A percentile compares a stretch with the other conserved stretches of the same genome.
These are phyloP conservation scores for Stegostoma tigrinum DNA, from an alignment of 2,113 vertebrate species.

Conservation along the genomic window DNA sequence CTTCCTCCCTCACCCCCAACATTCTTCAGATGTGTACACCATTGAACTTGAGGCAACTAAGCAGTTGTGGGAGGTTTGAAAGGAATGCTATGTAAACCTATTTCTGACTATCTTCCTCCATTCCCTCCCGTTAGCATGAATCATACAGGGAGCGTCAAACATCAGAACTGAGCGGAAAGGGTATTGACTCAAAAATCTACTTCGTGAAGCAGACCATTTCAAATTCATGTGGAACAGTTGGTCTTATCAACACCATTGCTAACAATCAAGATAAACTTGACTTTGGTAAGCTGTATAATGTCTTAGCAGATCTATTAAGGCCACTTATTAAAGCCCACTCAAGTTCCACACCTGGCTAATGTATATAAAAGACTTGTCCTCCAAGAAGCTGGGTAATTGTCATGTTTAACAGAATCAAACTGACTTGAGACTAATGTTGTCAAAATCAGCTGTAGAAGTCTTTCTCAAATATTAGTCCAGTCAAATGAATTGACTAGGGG, in stretches of 20 bases:
- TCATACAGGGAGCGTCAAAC: constrained; percentile 80
- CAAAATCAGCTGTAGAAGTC: too few relatives aligned
- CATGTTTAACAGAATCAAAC: too few relatives aligned
- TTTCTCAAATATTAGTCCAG: too few relatives aligned
- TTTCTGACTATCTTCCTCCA: neutral
- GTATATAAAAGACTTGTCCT: too few relatives aligned
- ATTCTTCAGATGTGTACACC: too few relatives aligned
- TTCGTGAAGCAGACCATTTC: constrained; percentile 84
- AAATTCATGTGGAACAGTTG: constrained; percentile 90
- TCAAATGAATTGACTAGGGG: too few relatives aligned
- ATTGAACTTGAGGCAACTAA: too few relatives aligned
- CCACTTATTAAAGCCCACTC: neutral
- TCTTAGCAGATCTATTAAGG: neutral
- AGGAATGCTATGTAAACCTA: too few relatives aligned
- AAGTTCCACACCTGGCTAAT: neutral
- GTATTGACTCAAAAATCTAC: constrained; percentile 68
- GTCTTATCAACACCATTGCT: constrained; percentile 80
- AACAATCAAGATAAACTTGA: constrained; percentile 79
- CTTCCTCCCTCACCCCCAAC: too few relatives aligned
- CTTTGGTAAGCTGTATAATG: constrained; percentile 61
- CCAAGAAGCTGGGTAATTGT: too few relatives aligned
- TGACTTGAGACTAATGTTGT: too few relatives aligned
- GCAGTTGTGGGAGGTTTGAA: too few relatives aligned
- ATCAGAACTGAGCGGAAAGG: constrained; percentile 62
- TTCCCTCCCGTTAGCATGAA: constrained; percentile 66